A percentile compares a stretch with the other conserved stretches of the same genome.
These are phyloP conservation scores for Menidia menidia DNA, from an alignment of 2,797 vertebrate species.

Conservation along the genomic window DNA sequence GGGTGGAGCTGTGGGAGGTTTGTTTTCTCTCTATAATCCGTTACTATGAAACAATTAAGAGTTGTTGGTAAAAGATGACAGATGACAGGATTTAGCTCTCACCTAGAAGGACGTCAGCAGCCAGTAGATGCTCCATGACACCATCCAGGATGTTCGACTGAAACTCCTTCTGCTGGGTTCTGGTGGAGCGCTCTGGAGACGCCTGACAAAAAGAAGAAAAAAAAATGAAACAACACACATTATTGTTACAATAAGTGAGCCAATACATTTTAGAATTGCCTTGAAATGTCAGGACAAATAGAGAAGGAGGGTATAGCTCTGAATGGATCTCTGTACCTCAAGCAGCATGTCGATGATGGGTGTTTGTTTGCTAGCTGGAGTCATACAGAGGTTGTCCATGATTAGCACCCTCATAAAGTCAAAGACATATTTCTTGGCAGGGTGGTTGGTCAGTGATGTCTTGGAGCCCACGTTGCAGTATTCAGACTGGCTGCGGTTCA, in stretches of 20 bases:
- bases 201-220: conserved; percentile 78
- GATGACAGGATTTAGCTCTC: conserved; percentile 34
- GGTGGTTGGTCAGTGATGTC: conserved; percentile 96
- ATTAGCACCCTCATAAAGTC: conserved; percentile 99
- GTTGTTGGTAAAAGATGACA: too few relatives aligned
- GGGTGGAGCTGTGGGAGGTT: too few relatives aligned
- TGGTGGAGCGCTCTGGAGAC: conserved; percentile 96
- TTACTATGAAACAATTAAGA: too few relatives aligned
- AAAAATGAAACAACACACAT: not conserved
- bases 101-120: conserved; percentile 96
- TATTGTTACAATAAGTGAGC: too few relatives aligned
- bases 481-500: conserved; percentile 99
- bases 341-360: conserved; percentile 94
- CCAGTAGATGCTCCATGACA: conserved; percentile 98
- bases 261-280: too few relatives aligned
- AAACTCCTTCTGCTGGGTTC: conserved; percentile 98
- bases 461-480: conserved; percentile 98
- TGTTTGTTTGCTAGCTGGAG: conserved; percentile 96
- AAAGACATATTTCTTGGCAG: conserved; percentile 97
- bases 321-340: conserved; percentile 84
- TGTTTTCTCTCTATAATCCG: too few relatives aligned
- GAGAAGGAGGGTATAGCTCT: too few relatives aligned
- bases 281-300: too few relatives aligned
- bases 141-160: conserved; percentile 96
- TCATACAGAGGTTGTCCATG: conserved; percentile 97